Conservation (phyloP, 2,113 vertebrate genomes). For the Steatornis caripensis region DNA sequence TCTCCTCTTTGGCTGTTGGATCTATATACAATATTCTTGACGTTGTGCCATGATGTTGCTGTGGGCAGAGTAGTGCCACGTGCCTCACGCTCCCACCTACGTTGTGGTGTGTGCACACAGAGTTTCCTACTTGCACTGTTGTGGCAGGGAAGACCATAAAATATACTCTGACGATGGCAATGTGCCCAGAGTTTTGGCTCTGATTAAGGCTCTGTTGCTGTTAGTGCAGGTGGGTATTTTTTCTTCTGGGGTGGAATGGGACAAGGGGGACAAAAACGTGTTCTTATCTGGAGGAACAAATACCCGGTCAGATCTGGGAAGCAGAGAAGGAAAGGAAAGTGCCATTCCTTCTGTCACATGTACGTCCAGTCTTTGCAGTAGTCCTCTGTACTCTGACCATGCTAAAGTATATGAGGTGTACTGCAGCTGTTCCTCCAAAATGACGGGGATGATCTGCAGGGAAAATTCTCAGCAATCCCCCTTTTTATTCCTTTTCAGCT, state of each 20-base stretch:
- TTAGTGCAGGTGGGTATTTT: neutral
- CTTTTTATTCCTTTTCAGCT: neutral
- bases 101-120: neutral
- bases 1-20: neutral
- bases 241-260: neutral
- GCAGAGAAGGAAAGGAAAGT: neutral
- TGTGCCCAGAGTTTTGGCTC: neutral
- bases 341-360: neutral
- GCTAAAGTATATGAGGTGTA: neutral
- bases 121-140: neutral
- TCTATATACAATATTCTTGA: neutral
- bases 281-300: too few species aligned
- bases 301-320: neutral
- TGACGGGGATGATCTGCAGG: neutral
- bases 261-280: neutral
- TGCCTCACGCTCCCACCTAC: neutral
- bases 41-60: neutral
- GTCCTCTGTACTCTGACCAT: neutral
- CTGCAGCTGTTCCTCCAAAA: neutral
- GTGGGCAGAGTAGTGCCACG: neutral
- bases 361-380: neutral
- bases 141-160: neutral
- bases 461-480: neutral
- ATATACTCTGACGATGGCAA: neutral
- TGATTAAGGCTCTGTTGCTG: neutral